A percentile compares a stretch with the other conserved stretches of the same genome.
Evolutionary conservation across 2,797 vertebrate species (phyloP).

Genomic region (Acestrorhynchus altus): DNA sequence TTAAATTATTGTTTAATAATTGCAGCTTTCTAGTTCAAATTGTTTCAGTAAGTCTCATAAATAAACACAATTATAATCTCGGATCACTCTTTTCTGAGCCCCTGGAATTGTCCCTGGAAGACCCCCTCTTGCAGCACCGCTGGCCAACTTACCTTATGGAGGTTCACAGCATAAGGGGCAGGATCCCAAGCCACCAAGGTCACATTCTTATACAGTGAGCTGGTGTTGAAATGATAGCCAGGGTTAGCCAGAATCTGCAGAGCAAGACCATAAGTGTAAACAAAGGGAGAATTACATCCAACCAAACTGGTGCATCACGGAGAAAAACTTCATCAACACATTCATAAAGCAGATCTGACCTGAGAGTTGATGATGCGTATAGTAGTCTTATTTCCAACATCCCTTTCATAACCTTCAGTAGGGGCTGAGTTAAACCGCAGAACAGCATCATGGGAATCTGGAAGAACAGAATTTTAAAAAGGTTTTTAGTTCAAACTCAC

Average conservation of each 20-base stretch:
- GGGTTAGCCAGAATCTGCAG: conserved; percentile 90
- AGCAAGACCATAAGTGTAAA: conserved; percentile 17
- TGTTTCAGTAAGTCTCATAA: no score
- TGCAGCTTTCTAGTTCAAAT: no score
- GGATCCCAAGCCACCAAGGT: conserved; percentile 97
- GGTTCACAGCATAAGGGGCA: conserved; percentile 90
- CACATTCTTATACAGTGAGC: conserved; percentile 93
- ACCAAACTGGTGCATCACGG: not conserved
- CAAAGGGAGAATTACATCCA: not conserved
- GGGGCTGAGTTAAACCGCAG: conserved; percentile 96
- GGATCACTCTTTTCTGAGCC: no score
- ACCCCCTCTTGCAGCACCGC: no score
- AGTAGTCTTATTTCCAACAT: conserved; percentile 97
- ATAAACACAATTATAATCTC: no score
- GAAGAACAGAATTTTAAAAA: conserved; percentile 30
- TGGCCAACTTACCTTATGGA: conserved; percentile 84
- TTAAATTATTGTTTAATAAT: no score
- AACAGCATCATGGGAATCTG: conserved; percentile 96
- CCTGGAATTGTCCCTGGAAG: no score
- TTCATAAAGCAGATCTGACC: conserved; percentile 75
- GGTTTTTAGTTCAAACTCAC: not conserved
- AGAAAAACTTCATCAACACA: not conserved
- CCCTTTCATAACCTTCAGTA: conserved; percentile 90
- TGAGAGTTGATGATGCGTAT: conserved; percentile 97
- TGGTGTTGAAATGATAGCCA: conserved; percentile 88